These are phyloP conservation scores for Abrostola tripartita DNA, from an alignment of 2,888 invertebrate genomes.

Conservation along the genomic window DNA sequence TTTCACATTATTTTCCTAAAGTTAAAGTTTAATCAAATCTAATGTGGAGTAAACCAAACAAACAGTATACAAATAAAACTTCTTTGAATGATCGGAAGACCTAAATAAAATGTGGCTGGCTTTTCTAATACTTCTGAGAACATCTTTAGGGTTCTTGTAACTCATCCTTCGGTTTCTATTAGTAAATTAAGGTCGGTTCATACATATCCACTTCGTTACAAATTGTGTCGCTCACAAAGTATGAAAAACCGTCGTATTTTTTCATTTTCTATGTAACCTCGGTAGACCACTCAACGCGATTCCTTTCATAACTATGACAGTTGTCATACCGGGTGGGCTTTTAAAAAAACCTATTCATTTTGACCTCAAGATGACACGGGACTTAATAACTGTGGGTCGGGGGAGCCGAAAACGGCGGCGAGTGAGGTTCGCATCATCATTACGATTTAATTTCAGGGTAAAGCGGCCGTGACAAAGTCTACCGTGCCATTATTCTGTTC, in stretches of 20 bases:
- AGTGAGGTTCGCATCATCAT: conserved; percentile 84
- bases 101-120: conserved; percentile 5
- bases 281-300: conserved; percentile 75
- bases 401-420: conserved; percentile 75
- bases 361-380: conserved; percentile 82
- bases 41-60: background rate
- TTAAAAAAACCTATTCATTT: conserved; percentile 85
- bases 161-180: conserved; percentile 55
- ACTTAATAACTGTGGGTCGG: conserved; percentile 79
- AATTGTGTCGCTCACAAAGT: conserved; percentile 42
- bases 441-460: conserved; percentile 86
- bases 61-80: background rate
- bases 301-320: conserved; percentile 84
- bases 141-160: conserved; percentile 13
- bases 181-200: conserved; percentile 58
- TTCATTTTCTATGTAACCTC: conserved; percentile 62
- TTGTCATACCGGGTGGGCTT: conserved; percentile 77
- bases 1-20: background rate
- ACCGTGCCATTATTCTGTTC: conserved; percentile 84
- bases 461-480: conserved; percentile 85
- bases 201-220: conserved; percentile 49
- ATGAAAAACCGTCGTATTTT: conserved; percentile 52
- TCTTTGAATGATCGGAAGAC: background rate
- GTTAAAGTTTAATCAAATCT: background rate
- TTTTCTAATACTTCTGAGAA: conserved; percentile 7